Evolutionary conservation across 2,797 vertebrate genomes (phyloP).

Genomic region (Sebastes ruberrimus): DNA sequence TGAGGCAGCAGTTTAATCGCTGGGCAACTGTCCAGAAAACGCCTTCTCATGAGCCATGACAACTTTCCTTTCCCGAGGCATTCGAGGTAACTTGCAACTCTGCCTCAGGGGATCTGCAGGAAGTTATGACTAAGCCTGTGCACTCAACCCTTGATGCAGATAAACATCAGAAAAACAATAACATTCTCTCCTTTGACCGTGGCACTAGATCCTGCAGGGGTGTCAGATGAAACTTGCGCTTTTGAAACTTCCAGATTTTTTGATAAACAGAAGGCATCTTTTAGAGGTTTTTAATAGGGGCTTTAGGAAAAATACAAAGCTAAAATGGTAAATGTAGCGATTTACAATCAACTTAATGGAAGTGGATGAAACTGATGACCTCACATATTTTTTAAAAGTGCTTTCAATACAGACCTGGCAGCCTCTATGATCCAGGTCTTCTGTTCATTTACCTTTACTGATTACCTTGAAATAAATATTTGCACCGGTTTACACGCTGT

Average conservation of each 20-base stretch:
- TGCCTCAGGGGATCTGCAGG: constrained; percentile 35
- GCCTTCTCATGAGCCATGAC: constrained; percentile 11
- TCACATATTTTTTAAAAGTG: not conserved
- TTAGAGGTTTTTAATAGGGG: constrained; percentile 2
- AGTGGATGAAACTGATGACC: not conserved
- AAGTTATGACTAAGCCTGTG: constrained; percentile 70
- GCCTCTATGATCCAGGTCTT: constrained; percentile 4
- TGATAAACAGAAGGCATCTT: constrained; percentile 30
- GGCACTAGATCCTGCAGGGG: constrained; percentile 35
- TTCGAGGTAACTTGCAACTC: constrained; percentile 15
- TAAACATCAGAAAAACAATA: constrained; percentile 66
- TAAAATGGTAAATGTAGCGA: not conserved
- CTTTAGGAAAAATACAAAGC: not conserved
- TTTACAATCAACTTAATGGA: not conserved
- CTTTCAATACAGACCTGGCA: constrained; percentile 9
- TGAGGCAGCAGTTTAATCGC: constrained; percentile 5
- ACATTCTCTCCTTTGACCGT: constrained; percentile 51
- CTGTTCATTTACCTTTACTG: constrained; percentile 65
- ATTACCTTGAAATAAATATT: constrained; percentile 75
- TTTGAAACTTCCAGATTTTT: constrained; percentile 43
- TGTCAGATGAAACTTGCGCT: constrained; percentile 48
- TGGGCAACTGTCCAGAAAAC: constrained; percentile 32
- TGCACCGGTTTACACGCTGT: constrained; percentile 39
- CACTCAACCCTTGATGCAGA: constrained; percentile 58
- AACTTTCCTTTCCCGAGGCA: constrained; percentile 37